Evolutionary conservation across 2,888 invertebrate species (phyloP), one percentile per base, ranked within the genome.

Genomic region (Leptodirus hochenwartii): DNA sequence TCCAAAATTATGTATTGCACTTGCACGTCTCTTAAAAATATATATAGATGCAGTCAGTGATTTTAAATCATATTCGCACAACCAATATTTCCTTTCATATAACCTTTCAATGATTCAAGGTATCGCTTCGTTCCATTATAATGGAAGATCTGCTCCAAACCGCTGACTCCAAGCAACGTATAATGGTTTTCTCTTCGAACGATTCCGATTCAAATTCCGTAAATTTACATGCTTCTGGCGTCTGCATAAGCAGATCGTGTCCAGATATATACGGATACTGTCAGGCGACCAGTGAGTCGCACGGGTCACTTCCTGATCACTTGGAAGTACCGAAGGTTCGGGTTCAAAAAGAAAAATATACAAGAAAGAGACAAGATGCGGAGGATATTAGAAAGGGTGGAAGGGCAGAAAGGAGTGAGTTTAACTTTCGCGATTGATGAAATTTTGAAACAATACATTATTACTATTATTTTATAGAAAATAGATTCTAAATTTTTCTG

Each of bases 141-240:
- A 84, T 93, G 79, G 90, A 91, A 52, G 91, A 93, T 56, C 62
- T 91, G 3, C 66, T 81, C 5, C 75, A 79, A 45, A 69, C 76
- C 2, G 64, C 69, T 12, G 76, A 76, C 24, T 80, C 84, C 0
- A 73, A 73, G 42, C 80, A 85, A 54, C 69, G 88, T 17, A 71
- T 73, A 49, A 76, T 91, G 66, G 80, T 91, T 51, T 69, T 78
- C 36, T 85, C 82, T 1, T 70, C 64, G 39, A n/a, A n/a, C n/a
- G n/a, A n/a, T n/a, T n/a, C n/a, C n/a, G n/a, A n/a, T n/a, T n/a
- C n/a, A n/a, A n/a, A n/a, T n/a, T n/a, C n/a, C n/a, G n/a, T n/a
- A n/a, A n/a, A n/a, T n/a, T n/a, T n/a, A n/a, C n/a, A n/a, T n/a
- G n/a, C n/a, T n/a, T 49, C 57, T 47, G 50, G 58, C 49, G 52